These are phyloP conservation scores for Todiramphus saurophagus DNA, from an alignment of 2,113 vertebrate genomes.

Conservation along the genomic window DNA sequence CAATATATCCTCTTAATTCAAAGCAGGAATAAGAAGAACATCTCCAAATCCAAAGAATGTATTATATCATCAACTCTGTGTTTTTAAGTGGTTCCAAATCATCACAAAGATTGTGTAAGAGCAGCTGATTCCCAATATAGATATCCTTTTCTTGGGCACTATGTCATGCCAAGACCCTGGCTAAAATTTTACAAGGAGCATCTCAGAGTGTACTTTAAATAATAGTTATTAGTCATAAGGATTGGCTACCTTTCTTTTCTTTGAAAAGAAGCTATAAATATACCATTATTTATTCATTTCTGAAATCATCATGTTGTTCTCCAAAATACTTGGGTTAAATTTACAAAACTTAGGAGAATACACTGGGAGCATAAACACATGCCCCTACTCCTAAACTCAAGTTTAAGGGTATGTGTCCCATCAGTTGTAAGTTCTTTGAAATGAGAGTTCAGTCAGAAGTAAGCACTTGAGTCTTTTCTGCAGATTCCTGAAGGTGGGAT, in stretches of 20 bases:
- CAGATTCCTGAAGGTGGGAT: background rate
- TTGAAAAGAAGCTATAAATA: conserved; percentile 61
- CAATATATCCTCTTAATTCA: conserved; percentile 32
- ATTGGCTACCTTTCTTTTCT: conserved; percentile 67
- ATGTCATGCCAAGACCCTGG: conserved; percentile 36
- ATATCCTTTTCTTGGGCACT: conserved; percentile 39
- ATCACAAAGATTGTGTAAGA: conserved; percentile 53
- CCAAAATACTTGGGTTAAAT: conserved; percentile 16
- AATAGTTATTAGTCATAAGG: conserved; percentile 60
- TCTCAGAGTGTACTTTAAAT: conserved; percentile 60
- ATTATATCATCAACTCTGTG: conserved; percentile 14
- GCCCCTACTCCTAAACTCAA: background rate
- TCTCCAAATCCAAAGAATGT: conserved; percentile 53
- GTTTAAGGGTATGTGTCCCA: background rate
- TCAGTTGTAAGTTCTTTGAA: background rate
- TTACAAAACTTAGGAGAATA: background rate
- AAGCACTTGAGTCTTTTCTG: background rate
- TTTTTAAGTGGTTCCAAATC: conserved; percentile 66
- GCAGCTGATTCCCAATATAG: conserved; percentile 25
- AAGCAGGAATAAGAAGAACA: conserved; percentile 30
- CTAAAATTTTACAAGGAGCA: conserved; percentile 46
- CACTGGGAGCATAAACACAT: background rate
- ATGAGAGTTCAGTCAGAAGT: background rate
- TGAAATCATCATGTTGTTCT: conserved; percentile 19
- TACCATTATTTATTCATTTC: conserved; percentile 34